Percentiles rank a stretch among this genome's conserved stretches.
phyloP scores from a whole-genome alignment of 2,888 invertebrate genomes.

The Eristalinus aeneus region DNA sequence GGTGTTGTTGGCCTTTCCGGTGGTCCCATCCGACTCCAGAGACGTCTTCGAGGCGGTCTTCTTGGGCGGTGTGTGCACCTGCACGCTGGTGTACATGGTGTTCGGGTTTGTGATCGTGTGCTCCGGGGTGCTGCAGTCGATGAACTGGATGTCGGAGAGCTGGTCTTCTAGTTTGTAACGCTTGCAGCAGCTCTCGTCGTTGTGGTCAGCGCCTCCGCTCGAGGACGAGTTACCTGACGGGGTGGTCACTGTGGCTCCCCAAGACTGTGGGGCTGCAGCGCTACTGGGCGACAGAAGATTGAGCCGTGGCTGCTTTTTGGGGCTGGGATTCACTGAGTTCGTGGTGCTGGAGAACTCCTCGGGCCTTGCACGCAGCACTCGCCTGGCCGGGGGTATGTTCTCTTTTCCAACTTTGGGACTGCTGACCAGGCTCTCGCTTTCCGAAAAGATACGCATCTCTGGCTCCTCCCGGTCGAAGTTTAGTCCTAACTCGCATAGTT shows the following conservation, averaged over 20 bases:
- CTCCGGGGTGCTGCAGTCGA: constrained; percentile 89
- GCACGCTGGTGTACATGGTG: constrained; percentile 78
- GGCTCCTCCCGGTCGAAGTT: constrained; percentile 92
- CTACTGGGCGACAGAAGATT: constrained; percentile 79
- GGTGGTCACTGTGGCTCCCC: constrained; percentile 41
- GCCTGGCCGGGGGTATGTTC: constrained; percentile 81
- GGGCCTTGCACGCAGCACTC: constrained; percentile 82
- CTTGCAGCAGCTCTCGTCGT: constrained; percentile 83
- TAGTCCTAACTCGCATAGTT: constrained; percentile 91
- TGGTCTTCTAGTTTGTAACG: constrained; percentile 89
- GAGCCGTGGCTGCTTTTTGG: constrained; percentile 83
- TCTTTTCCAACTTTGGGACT: constrained; percentile 82
- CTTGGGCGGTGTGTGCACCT: constrained; percentile 79
- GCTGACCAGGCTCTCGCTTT: constrained; percentile 88
- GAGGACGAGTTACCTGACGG: constrained; percentile 35
- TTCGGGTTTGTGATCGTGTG: constrained; percentile 80
- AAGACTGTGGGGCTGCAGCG: constrained; percentile 72
- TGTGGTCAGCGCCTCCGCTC: constrained; percentile 68
- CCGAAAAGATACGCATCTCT: constrained; percentile 94
- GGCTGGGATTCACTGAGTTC: constrained; percentile 83
- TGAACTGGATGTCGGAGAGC: constrained; percentile 89
- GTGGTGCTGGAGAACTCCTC: constrained; percentile 83
- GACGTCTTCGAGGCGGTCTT: constrained; percentile 71
- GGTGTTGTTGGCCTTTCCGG: constrained; percentile 56
- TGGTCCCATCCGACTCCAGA: constrained; percentile 43